Base-by-base conservation (phyloP, 2,797 vertebrate species). In the Tragelaphus eurycerus region DNA sequence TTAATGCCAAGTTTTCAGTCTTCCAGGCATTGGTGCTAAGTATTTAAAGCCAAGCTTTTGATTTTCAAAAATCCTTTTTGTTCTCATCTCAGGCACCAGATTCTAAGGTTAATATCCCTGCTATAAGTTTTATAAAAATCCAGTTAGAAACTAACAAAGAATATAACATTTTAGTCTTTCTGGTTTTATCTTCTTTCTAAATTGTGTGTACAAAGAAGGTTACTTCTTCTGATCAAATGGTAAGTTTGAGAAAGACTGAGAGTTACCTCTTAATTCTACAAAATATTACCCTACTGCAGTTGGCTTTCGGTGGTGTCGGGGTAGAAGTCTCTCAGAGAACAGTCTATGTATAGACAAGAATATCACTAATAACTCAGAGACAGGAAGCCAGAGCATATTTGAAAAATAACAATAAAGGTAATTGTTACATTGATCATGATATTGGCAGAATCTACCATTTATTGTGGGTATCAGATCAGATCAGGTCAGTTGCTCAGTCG, bases 21-120 rank as follows among this genome's bases (percentile, higher is more conserved):
- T 81, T 87, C 48, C 16, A 93, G 71, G 17, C 93, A 71, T 25
- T 86, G 4, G 16, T 81, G n/a, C 85, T 76, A 31, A 60, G 60
- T 84, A 90, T 64, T 94, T 86, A 87, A 90, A 93, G 74, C 60
- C 79, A 96, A 96, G 52, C 60, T 86, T 96, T 91, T 57, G 67
- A 57, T 92, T 82, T 93, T 92, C 64, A 96, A 92, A 94, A 92
- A 34, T 60, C 55, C 19, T 86, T 83, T 57, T 29, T 38, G 55
- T 13, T 79, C 50, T 27, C 23, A 8, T 81, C 79, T 90, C 23
- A 81, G 90, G 15, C 52, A 92, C 14, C 74, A 79, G 74, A 46
- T 52, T 90, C 19, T 81, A 92, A 88, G 57, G 86, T 84, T 71
- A 86, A 83, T 90, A 79, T 92, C 54, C 43, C 67, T 89, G 13